Conservation (phyloP, 2,113 vertebrate genomes). For the Excalfactoria chinensis region DNA sequence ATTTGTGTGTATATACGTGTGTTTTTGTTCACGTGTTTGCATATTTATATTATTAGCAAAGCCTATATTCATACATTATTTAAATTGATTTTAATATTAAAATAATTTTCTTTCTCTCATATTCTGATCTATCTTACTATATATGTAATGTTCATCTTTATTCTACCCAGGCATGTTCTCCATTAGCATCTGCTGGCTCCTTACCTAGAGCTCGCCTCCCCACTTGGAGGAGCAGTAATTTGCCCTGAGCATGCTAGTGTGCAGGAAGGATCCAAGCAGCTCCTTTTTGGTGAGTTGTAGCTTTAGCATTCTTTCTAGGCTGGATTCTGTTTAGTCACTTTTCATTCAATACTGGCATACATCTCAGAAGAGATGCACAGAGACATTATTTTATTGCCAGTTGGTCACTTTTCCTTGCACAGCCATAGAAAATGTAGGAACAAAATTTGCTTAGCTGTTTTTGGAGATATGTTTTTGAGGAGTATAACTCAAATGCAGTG, state of each 20-base stretch:
- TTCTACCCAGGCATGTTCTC: not conserved
- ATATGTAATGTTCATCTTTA: not conserved
- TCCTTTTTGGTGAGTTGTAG: not conserved
- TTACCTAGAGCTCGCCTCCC: not conserved
- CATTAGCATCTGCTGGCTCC: not conserved
- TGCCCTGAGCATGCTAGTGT: not conserved
- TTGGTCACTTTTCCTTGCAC: not conserved
- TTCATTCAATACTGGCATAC: not conserved
- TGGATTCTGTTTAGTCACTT: not conserved
- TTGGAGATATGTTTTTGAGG: not conserved
- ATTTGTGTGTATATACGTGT: not conserved
- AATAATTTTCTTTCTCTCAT: not conserved
- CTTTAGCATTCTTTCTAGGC: not conserved
- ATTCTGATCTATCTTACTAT: no score
- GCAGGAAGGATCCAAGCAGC: not conserved
- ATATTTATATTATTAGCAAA: not conserved
- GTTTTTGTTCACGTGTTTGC: not conserved
- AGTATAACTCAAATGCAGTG: not conserved
- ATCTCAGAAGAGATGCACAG: not conserved
- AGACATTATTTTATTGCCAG: not conserved
- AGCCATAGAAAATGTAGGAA: not conserved
- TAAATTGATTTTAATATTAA: not conserved
- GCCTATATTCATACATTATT: not conserved
- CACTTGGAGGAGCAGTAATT: fast-evolving
- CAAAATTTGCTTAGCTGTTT: constrained; percentile 1